Conservation (phyloP, 1,140 invertebrate species). For the Triops longicaudatus region DNA sequence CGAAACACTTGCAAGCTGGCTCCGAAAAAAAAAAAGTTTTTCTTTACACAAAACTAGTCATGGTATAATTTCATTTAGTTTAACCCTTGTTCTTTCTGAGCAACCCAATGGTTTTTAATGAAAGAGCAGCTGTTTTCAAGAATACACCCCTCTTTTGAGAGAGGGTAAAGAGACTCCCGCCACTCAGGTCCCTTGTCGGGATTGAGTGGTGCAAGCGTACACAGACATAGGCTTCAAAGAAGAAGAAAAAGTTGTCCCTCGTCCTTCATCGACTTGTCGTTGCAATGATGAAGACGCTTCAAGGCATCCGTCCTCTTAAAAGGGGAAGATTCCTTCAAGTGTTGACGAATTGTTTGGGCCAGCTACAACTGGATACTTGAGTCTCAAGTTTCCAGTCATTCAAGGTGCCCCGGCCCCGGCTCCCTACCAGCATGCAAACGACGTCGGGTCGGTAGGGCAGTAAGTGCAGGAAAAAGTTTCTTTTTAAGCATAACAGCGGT, state of each 20-base stretch:
- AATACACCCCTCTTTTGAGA: not conserved
- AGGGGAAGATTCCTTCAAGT: slow-evolving; percentile 4
- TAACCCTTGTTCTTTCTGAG: not conserved
- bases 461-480: too few relatives aligned
- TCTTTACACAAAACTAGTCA: not conserved
- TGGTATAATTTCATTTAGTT: slow-evolving; percentile 4
- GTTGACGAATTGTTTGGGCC: slow-evolving; percentile 10
- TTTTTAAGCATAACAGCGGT: too few relatives aligned
- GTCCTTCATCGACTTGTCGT: not conserved
- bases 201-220: not conserved
- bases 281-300: not conserved
- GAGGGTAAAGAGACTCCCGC: too few relatives aligned
- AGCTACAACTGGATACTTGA: not conserved
- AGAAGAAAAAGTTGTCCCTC: not conserved
- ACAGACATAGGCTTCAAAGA: not conserved
- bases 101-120: not conserved
- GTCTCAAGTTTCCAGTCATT: slow-evolving; percentile 9
- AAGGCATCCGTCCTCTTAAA: not conserved
- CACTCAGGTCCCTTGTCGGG: not conserved
- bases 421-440: too few relatives aligned
- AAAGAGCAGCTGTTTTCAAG: not conserved
- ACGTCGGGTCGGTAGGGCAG: too few relatives aligned
- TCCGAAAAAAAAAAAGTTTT: not conserved
- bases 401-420: not conserved
- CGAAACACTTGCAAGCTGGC: too few relatives aligned